Evolutionary conservation across 2,888 invertebrate genomes (phyloP), one percentile per base, ranked within the genome.

Genomic region (Sarcophaga rosellei): DNA sequence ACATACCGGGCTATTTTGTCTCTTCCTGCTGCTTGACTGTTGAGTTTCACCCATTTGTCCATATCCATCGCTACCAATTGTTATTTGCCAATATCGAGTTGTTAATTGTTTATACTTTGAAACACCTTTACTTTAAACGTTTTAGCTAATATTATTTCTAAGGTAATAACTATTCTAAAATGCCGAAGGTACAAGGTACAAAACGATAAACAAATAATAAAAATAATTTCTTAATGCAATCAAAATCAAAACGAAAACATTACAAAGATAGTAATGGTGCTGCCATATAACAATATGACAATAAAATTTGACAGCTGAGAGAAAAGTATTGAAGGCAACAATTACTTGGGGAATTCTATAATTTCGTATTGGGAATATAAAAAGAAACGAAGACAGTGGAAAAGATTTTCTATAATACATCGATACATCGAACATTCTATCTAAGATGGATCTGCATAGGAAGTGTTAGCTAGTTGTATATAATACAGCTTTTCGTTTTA

Each of bases 1-100:
- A 45, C 81, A 89, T 89, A 92, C 92, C 92, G 90, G 11, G 93
- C 93, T 11, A 93, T 89, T 90, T 93, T 93, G 88, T 93, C 93
- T 57, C 92, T 90, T 15, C 93, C 93, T 0, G 90, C 91, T 5
- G 91, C 91, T 83, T 93, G 92, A 82, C 88, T 91, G 88, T 93
- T 93, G 23, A 93, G 88, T 76, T 90, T 89, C 70, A 92, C 89
- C 91, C 91, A 91, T 68, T 91, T 91, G n/a, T 93, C 92, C 93
- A 93, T 93, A 61, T 87, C 88, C 84, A 88, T 87, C n/a, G 12
- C 12, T 57, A 11, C 17, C 8, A 21, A 25, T 65, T 20, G 1
- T 12, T 68, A 35, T 12, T 17, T 47, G 8, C 12, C 25, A 44
- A 72, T 20, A 53, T 73, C 17, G n/a, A n/a, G 6, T 21, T 10